A percentile compares a stretch with the other conserved stretches of the same genome.
Conservation (phyloP, 1,140 invertebrate species). For the Neotoxoptera formosana region DNA sequence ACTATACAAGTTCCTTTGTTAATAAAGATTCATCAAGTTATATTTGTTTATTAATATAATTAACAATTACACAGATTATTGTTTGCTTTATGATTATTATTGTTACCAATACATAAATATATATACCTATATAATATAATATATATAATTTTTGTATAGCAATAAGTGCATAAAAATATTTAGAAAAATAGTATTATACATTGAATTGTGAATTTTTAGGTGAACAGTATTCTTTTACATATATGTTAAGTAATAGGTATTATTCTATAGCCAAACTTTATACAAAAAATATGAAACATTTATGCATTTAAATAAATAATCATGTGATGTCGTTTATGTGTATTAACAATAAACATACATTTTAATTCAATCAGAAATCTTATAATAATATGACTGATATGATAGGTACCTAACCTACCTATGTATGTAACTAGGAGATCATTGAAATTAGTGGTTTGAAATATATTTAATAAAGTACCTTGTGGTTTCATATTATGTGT, state of each 20-base stretch:
- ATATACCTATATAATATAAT: background rate
- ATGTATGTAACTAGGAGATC: background rate
- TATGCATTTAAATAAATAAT: conserved; percentile 19
- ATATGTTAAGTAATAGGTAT: background rate
- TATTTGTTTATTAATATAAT: background rate
- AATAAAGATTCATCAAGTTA: conserved; percentile 30
- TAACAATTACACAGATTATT: background rate
- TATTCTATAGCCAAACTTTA: conserved; percentile 15
- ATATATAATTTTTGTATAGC: background rate
- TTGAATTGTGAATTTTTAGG: background rate
- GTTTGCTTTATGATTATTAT: conserved; percentile 25
- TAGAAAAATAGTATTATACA: background rate
- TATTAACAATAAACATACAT: background rate
- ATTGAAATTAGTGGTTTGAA: conserved; percentile 17
- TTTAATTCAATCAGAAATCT: background rate
- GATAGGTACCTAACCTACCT: background rate
- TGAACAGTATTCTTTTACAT: background rate
- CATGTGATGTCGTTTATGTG: background rate
- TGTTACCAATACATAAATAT: background rate
- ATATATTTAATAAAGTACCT: background rate
- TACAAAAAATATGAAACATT: conserved; percentile 12
- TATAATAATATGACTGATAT: background rate
- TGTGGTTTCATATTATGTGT: background rate
- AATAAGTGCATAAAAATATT: conserved; percentile 3
- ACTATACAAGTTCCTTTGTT: background rate